phyloP scores from a whole-genome alignment of 2,888 invertebrate species.

The Vesta saturnalis region DNA sequence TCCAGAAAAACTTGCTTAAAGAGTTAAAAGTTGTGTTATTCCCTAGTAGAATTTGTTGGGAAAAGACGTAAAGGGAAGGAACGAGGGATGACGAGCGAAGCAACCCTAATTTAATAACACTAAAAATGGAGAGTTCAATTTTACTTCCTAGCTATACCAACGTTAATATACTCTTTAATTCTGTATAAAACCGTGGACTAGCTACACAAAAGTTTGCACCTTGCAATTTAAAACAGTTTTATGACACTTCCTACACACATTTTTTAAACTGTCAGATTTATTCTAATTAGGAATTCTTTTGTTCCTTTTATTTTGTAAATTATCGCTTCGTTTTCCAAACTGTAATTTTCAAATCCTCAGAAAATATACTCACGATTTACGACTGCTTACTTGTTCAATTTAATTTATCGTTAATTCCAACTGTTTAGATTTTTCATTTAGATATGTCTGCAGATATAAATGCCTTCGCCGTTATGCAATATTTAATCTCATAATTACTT shows the following conservation, averaged over 20 bases:
- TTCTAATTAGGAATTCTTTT: slow-evolving; percentile 46
- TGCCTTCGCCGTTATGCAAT: slow-evolving; percentile 39
- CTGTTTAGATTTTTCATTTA: slow-evolving; percentile 49
- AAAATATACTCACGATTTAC: slow-evolving; percentile 45
- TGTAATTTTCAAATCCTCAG: slow-evolving; percentile 40
- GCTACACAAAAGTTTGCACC: slow-evolving; percentile 46
- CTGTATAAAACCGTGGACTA: slow-evolving; percentile 40
- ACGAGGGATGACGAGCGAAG: slow-evolving; percentile 44
- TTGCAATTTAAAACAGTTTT: slow-evolving; percentile 39
- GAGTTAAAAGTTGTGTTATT: slow-evolving; percentile 44
- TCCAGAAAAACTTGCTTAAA: slow-evolving; percentile 40
- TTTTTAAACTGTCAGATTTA: slow-evolving; percentile 43
- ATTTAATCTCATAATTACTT: slow-evolving; percentile 45
- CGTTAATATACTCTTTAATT: slow-evolving; percentile 50
- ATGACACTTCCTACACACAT: slow-evolving; percentile 36
- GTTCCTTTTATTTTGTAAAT: slow-evolving; percentile 23
- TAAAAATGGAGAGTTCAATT: slow-evolving; percentile 51
- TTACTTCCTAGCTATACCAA: slow-evolving; percentile 45
- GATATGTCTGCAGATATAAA: slow-evolving; percentile 46
- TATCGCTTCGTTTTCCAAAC: slow-evolving; percentile 13
- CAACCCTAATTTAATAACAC: slow-evolving; percentile 51
- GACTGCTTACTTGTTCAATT: slow-evolving; percentile 33
- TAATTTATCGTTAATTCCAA: slow-evolving; percentile 34
- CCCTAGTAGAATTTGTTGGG: slow-evolving; percentile 35
- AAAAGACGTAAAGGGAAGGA: slow-evolving; percentile 42